Conservation (phyloP, 2,797 vertebrate species). For the Enteromius treurensis region DNA sequence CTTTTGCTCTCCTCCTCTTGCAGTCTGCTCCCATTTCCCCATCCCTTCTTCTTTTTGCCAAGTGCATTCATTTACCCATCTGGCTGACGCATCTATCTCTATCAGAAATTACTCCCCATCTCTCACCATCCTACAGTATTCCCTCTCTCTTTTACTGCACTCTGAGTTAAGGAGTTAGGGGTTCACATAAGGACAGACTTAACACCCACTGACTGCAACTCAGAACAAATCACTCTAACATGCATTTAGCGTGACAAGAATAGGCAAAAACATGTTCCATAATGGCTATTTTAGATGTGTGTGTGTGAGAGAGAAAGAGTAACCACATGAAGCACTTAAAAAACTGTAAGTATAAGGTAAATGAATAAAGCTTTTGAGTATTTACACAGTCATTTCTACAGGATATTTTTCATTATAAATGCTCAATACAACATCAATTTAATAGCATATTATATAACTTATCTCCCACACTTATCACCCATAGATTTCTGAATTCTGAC, state of each 20-base stretch:
- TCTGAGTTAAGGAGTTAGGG: background rate
- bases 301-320: too few relatives aligned
- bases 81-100: background rate
- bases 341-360: background rate
- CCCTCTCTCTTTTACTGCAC: background rate
- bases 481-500: background rate
- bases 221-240: background rate
- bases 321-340: background rate
- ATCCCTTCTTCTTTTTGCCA: slow-evolving; percentile 3
- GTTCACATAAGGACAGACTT: slow-evolving; percentile 1
- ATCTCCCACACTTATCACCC: background rate
- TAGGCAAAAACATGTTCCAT: background rate
- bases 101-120: background rate
- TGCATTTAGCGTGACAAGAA: background rate
- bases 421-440: background rate
- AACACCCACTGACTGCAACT: slow-evolving; percentile 15
- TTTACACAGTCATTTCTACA: background rate
- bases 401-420: background rate
- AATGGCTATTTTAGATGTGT: background rate
- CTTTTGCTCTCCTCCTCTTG: background rate
- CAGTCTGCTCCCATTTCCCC: slow-evolving; percentile 12
- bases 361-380: background rate
- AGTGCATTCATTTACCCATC: slow-evolving; percentile 5
- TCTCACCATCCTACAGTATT: background rate
- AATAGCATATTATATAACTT: background rate